Evolutionary conservation across 2,797 vertebrate genomes (phyloP), one percentile per base, ranked within the genome.

Genomic region (Melanotaenia nigrans): DNA sequence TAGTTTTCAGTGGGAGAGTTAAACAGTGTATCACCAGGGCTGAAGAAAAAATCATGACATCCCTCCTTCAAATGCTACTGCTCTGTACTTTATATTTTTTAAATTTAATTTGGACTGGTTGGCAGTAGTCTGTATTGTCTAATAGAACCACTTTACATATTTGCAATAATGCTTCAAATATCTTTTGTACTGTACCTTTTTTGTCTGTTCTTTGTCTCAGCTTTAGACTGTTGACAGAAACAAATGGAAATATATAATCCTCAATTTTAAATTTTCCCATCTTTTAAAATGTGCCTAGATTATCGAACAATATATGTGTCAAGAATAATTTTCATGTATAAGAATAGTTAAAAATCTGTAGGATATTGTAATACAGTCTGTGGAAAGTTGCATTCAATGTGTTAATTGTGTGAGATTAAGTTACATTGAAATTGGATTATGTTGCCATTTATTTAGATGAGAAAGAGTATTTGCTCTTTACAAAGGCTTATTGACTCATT

Each of bases 251-350:
- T 71, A 61, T 71, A 32, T 71, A 65, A 77, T 63, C 36, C 35
- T 45, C 24, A 18, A 22, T 53, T 28, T 20, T 25, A 55, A 49
- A 28, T 14, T 60, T 65, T 64, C 65, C 66, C 33, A 11, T n/a
- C 5, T 61, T 80, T 79, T 87, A 85, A 77, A 80, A 83, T 67
- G 51, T 85, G 82, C 76, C 75, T 78, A 73, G 78, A 71, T 85
- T 28, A 64, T 87, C 60, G 65, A 81, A 61, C 72, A 76, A 77
- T 72, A 79, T 25, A 77, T 87, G 80, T 85, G 73, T 87, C 71
- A 65, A 85, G 54, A 72, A 22, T 80, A 62, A 73, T 73, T 84
- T 73, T 53, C 40, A 61, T 83, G 60, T 82, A 24, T 70, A 53
- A 75, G 57, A 61, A 71, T 75, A 47, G 65, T 56, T 75, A 54